phyloP scores from a whole-genome alignment of 2,797 vertebrate genomes.

The Gallirallus australis region DNA sequence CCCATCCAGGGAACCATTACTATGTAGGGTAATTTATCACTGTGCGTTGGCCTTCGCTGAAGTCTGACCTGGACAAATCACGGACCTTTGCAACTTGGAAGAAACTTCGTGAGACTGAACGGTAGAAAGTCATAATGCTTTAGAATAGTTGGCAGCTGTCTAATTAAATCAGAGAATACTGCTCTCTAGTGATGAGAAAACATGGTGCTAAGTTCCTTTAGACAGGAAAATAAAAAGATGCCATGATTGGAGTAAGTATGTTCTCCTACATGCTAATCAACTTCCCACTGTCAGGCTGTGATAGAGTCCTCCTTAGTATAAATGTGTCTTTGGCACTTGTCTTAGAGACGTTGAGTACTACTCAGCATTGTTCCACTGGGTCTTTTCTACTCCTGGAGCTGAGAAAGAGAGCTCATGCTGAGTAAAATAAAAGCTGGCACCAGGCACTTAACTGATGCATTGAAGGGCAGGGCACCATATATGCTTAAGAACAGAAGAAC shows the following conservation, averaged over 20 bases:
- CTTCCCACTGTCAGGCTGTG: background rate
- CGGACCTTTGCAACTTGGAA: background rate
- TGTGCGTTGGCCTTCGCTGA: background rate
- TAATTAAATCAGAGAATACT: background rate
- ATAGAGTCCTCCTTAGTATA: background rate
- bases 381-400: background rate
- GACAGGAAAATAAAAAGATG: background rate
- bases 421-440: background rate
- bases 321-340: background rate
- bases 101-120: background rate
- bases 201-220: background rate
- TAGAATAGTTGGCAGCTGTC: background rate
- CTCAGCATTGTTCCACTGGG: background rate
- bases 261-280: background rate
- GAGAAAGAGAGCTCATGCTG: background rate
- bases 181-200: background rate
- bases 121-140: background rate
- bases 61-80: background rate
- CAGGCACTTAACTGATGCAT: background rate
- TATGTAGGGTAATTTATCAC: background rate
- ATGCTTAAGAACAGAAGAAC: background rate
- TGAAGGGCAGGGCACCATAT: background rate
- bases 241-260: background rate
- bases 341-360: background rate
- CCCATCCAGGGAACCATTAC: background rate